Evolutionary conservation across 2,888 invertebrate genomes (phyloP), one percentile per base, ranked within the genome.

Genomic region (Germaria angustata): DNA sequence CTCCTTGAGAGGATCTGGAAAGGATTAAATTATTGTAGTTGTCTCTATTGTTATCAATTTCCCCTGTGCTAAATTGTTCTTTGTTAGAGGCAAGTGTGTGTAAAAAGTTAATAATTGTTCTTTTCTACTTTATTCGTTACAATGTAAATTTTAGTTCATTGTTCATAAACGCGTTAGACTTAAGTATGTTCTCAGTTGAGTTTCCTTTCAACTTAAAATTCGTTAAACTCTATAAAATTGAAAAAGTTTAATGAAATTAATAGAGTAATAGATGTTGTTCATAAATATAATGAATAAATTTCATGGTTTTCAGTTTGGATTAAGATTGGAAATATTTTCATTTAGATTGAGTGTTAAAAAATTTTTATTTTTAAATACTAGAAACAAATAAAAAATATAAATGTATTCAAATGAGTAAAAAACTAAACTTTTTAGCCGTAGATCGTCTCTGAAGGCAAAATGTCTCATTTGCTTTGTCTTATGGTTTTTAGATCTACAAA

Each of bases 81-180:
- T 82, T 79, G 69, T 82, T 65, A 2, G 5, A n/a, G 7, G 44
- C 71, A 79, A 82, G 75, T 82, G 78, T 82, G 79, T 69, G 82
- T 82, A 49, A 65, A 75, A 82, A 82, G 82, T 82, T 82, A 79
- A n/a, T n/a, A 79, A 28, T 28, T n/a, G n/a, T 75, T 82, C 69
- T 68, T 41, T 63, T 53, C 2, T 24, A 11, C 28, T 28, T 15
- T 15, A 34, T 53, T 44, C 59, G 44, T 46, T 65, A 55, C 20
- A 81, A 81, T 76, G 76, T 76, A 71, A 61, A 81, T 72, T n/a
- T 65, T 24, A 11, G 32, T 6, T 6, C 15, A 69, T 81, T 78
- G 66, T 73, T 73, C 24, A 20, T 34, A 61, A 68, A 77, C 44
- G 59, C 72, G 32, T 61, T 66, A 11, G 1, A 17, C n/a, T 39